Conservation (phyloP, 2,888 invertebrate genomes). For the Lissocephala sabroskyi region DNA sequence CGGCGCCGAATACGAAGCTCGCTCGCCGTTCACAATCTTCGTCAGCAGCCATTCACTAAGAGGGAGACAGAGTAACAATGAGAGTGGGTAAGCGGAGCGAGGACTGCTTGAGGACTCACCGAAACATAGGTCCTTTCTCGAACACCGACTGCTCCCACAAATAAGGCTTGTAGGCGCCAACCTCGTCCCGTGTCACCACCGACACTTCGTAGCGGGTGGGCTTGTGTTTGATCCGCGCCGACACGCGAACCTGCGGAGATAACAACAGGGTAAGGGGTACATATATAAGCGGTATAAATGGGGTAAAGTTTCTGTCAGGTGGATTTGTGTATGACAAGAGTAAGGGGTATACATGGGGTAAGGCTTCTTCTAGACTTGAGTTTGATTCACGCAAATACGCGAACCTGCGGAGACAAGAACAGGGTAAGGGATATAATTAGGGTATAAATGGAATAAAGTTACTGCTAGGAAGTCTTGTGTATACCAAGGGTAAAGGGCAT, state of each 20-base stretch:
- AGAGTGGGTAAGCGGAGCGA: background rate
- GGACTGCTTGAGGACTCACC: conserved; percentile 74
- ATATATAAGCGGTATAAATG: no score
- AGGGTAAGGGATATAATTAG: no score
- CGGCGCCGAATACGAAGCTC: conserved; percentile 94
- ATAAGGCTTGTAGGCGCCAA: conserved; percentile 95
- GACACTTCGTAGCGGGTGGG: conserved; percentile 93
- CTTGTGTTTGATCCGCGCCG: conserved; percentile 88
- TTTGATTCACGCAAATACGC: no score
- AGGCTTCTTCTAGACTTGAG: no score
- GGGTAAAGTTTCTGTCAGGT: no score
- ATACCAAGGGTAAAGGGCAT: no score
- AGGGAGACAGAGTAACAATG: background rate
- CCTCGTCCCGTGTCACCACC: conserved; percentile 94
- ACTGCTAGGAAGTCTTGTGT: no score
- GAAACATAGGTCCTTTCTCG: conserved; percentile 95
- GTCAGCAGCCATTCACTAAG: conserved; percentile 87
- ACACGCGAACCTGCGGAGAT: conserved; percentile 81
- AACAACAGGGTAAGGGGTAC: background rate
- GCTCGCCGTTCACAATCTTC: conserved; percentile 94
- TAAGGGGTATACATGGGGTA: no score
- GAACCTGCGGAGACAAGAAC: no score
- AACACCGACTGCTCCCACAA: conserved; percentile 96
- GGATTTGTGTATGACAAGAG: no score
- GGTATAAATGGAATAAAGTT: no score